Conservation (phyloP, 2,888 invertebrate species). For the Scaptomyza caliginosa region DNA sequence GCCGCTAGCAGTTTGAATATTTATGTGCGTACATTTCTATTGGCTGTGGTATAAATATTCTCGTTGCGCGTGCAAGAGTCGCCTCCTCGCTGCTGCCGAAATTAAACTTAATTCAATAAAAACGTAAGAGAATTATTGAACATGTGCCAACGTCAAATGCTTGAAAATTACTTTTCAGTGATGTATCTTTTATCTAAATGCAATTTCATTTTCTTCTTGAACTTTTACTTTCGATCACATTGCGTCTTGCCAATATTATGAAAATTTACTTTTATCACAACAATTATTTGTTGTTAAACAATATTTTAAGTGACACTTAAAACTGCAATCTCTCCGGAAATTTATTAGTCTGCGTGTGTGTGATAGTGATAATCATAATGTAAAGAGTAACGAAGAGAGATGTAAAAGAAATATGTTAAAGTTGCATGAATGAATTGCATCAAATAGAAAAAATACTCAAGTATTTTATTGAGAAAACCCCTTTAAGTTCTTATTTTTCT, state of each 20-base stretch:
- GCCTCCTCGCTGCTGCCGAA: slow-evolving; percentile 25
- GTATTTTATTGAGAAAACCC: background rate
- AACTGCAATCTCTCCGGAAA: background rate
- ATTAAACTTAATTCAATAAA: slow-evolving; percentile 60
- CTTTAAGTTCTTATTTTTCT: background rate
- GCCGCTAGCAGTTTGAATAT: slow-evolving; percentile 5
- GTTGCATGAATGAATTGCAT: slow-evolving; percentile 25
- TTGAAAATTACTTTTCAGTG: slow-evolving; percentile 25
- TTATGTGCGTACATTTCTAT: slow-evolving; percentile 8
- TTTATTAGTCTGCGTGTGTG: background rate
- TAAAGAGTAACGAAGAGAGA: background rate
- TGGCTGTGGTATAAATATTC: slow-evolving; percentile 2
- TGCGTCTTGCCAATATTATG: slow-evolving; percentile 19
- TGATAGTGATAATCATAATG: background rate
- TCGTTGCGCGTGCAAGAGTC: slow-evolving; percentile 29
- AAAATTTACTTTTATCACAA: slow-evolving; percentile 15
- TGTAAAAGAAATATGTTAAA: background rate
- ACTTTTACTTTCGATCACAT: slow-evolving; percentile 43
- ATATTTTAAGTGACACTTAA: background rate
- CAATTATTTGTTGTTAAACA: slow-evolving; percentile 29
- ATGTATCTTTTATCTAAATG: slow-evolving; percentile 6
- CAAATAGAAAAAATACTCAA: background rate
- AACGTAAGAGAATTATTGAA: slow-evolving; percentile 53
- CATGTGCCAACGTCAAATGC: slow-evolving; percentile 35
- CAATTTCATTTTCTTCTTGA: slow-evolving; percentile 2